Evolutionary conservation across 1,140 invertebrate genomes (phyloP), one percentile per base, ranked within the genome.

Genomic region (Drosophila pandora): DNA sequence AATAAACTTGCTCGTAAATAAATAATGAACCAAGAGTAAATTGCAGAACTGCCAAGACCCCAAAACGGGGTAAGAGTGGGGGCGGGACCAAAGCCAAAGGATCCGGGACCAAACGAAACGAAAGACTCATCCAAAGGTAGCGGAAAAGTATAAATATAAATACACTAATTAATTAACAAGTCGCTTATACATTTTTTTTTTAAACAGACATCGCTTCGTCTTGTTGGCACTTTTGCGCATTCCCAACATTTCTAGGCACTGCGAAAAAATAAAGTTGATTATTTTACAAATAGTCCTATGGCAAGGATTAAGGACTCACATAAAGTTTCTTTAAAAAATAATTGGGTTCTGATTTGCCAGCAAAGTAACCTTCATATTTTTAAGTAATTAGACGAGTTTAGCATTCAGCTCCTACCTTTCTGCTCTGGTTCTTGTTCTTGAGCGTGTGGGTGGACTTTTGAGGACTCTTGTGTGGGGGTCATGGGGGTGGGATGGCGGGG

Each of bases 121-220:
- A 12, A 28, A 47, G 39, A 37, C 6, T 68, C 61, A 65, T 57
- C 50, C 43, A 68, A 56, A 69, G 65, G 65, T 68, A 50, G 23
- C 30, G 41, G 41, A 13, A 43, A 68, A 28, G 5, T 28, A 28
- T 28, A 28, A 28, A 68, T 69, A 57, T 57, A 69, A 49, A 69
- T 57, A 41, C 60, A 56, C 58, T 79, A 79, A 83, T 79, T 83
- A 83, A 83, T 83, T 83, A 83, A 79, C 64, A 67, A 58, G 43
- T 65, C 47, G 74, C 55, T 52, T 43, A 78, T 60, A 78, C 48
- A 82, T 74, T 58, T 59, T 25, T 25, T 49, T 61, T 60, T 74
- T 60, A 47, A 63, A 77, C 52, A 81, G 54, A 59, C 45, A 22
- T 17, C 54, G 4, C 37, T 43, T 47, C 32, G 43, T 53, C 17